Evolutionary conservation across 1,140 invertebrate species (phyloP).

Genomic region (Nautilus pompilius): DNA sequence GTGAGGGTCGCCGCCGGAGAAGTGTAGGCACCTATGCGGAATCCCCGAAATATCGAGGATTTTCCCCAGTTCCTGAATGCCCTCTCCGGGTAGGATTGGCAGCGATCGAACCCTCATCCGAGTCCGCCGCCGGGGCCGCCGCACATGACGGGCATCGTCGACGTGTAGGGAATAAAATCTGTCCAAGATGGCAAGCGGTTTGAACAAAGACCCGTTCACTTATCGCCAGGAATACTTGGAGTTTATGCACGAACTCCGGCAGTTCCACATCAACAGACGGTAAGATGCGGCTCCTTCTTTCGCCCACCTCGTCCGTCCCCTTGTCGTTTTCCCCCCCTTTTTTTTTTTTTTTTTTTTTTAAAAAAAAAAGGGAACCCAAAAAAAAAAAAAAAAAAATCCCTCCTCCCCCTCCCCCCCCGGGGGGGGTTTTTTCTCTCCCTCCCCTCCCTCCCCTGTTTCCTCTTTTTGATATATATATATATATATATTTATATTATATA

Average conservation of each 20-base stretch:
- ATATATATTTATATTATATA: neutral
- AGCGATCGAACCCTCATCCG: neutral
- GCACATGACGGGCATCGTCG: neutral
- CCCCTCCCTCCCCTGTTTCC: too few relatives aligned
- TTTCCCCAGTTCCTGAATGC: conserved; percentile 41
- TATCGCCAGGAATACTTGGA: conserved; percentile 69
- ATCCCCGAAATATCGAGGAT: conserved; percentile 47
- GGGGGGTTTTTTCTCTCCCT: too few relatives aligned
- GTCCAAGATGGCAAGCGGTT: conserved; percentile 65
- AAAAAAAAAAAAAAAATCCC: too few relatives aligned
- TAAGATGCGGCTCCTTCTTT: too few relatives aligned
- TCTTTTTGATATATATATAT: neutral
- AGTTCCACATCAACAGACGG: conserved; percentile 82
- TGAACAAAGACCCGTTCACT: conserved; percentile 69
- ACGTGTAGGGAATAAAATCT: conserved; percentile 19
- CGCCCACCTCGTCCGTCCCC: too few relatives aligned
- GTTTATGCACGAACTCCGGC: conserved; percentile 76
- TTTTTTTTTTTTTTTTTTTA: conserved; percentile 11
- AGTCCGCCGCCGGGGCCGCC: neutral
- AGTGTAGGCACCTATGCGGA: conserved; percentile 36
- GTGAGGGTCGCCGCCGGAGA: conserved; percentile 26
- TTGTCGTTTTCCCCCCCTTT: conserved; percentile 2
- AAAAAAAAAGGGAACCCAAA: too few relatives aligned
- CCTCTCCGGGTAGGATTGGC: conserved; percentile 31
- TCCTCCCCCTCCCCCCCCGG: too few relatives aligned